Base-by-base conservation (phyloP, 2,113 vertebrate species). In the Leuciscus idus region DNA sequence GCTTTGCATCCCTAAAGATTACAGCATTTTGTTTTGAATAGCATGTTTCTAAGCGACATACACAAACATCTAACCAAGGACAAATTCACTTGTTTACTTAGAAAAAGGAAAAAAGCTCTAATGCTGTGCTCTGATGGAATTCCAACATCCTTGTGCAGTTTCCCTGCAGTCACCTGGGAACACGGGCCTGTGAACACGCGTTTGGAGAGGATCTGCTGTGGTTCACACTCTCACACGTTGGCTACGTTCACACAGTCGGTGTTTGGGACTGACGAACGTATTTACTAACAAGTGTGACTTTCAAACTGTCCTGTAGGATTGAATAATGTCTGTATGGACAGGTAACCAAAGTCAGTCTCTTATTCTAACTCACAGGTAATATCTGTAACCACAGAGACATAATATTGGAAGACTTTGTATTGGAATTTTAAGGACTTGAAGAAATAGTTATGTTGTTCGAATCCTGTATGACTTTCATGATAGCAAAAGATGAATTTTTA, bases 121-220 rank as follows among this genome's bases (percentile, higher is more conserved):
- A 57, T 73, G 43, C 23, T 74, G 39, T 73, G 78, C 79, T 81
- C 33, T 79, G 30, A 62, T 52, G 30, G 55, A 74, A 74, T 73
- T 72, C 43, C 64, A 64, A 43, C 55, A 17, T 83, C 15, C 39
- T 78, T 55, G 36, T 68, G n/a, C 48, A 46, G 48, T 46, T 59
- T 70, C n/a, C 64, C 50, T 57, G 48, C n/a, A 68, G 80, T 84
- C 74, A 87, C 81, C 81, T 68, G 82, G 74, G 62, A 87, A 78
- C 52, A 61, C 50, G 12, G 66, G 83, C 26, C 52, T 75, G 72
- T 75, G 72, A 48, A 48, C 72, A 62, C 7, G 13, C 81, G 11
- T 64, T 76, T 83, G 57, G 39, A n/a, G 28, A 76, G 59, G 73
- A 84, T 84, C 72, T 84, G 70, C 72, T 75, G 13, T 76, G 70